Conservation (phyloP, 1,140 invertebrate genomes). For the Protaetia brevitarsis region DNA sequence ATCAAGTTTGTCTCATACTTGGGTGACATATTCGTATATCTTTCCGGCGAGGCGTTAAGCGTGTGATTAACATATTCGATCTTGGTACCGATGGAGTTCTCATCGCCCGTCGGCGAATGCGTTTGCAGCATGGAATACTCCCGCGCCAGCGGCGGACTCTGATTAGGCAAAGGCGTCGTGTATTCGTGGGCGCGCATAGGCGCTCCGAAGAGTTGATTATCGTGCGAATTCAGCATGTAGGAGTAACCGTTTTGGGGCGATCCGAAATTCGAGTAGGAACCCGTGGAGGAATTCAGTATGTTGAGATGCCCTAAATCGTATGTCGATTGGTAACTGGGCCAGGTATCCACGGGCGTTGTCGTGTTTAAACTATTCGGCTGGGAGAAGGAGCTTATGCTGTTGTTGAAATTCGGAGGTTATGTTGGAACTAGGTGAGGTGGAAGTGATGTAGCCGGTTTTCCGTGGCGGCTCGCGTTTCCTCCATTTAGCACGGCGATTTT, state of each 20-base stretch:
- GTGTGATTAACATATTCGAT: constrained; percentile 51
- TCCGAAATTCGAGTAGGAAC: constrained; percentile 62
- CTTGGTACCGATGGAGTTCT: constrained; percentile 53
- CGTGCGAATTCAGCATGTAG: constrained; percentile 66
- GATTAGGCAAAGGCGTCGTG: constrained; percentile 55
- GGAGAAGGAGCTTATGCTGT: constrained; percentile 64
- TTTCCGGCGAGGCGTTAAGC: constrained; percentile 48
- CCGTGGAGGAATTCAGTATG: constrained; percentile 65
- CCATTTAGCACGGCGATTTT: constrained; percentile 97
- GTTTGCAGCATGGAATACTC: constrained; percentile 66
- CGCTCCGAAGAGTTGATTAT: constrained; percentile 60
- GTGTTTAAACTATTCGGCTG: constrained; percentile 60
- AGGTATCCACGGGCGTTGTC: constrained; percentile 64
- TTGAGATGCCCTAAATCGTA: constrained; percentile 71
- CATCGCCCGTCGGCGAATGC: constrained; percentile 58
- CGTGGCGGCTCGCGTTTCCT: constrained; percentile 95
- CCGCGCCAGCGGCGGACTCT: constrained; percentile 56
- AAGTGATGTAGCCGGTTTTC: constrained; percentile 65
- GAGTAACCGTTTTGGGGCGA: constrained; percentile 57
- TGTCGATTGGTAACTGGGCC: constrained; percentile 73
- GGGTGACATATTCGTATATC: constrained; percentile 50
- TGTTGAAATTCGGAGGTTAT: constrained; percentile 63
- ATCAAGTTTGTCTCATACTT: constrained; percentile 61
- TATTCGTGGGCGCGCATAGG: constrained; percentile 60
- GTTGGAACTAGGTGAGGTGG: constrained; percentile 49